Base-by-base conservation (phyloP, 2,113 vertebrate species). In the Hippocampus comes region DNA sequence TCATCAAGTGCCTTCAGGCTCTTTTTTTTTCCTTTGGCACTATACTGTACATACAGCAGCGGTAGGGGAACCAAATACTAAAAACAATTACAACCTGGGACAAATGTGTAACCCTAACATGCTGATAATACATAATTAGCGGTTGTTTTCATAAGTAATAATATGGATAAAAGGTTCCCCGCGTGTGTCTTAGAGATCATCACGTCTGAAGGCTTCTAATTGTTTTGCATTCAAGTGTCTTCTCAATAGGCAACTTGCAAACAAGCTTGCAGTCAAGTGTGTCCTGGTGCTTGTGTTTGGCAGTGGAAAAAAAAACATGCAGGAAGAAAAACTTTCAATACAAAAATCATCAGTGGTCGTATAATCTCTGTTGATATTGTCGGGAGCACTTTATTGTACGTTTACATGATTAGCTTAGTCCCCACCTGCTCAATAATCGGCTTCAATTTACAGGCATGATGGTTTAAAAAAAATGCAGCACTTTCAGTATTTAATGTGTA, bases 1-100 rank as follows among this genome's bases (percentile, higher is more conserved):
- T 86, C 83, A 89, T 87, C 20, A 89, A 91, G 89, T 90, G 89
- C 90, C 90, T 91, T 90, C 80, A 46, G 84, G 90, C 90, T 86
- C 79, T 73, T 83, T 73, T 79, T 66, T 66, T 84, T 73, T 77
- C 5, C 34, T 38, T 38, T 38, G 34, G 34, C 34, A 5, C 34
- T 38, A 38, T 38, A 38, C 34, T 38, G 34, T 38, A 38, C 34
- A 0, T 38, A 38, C 5, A 61, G 7, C 27, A 61, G 27, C 3
- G 59, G 7, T 61, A 9, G 17, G 27, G 27, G 59, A 61, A 61
- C 59, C 27, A 10, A 18, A 30, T 9, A 61, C 56, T 27, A 59
- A 57, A 55, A 34, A 34, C 23, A 34, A 27, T 34, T 60, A 9
- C 59, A 60, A 30, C 21, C 21, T 9, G 2, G 4, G 55, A 57